Conservation (phyloP, 2,113 vertebrate genomes). For the Orthonyx spaldingii region DNA sequence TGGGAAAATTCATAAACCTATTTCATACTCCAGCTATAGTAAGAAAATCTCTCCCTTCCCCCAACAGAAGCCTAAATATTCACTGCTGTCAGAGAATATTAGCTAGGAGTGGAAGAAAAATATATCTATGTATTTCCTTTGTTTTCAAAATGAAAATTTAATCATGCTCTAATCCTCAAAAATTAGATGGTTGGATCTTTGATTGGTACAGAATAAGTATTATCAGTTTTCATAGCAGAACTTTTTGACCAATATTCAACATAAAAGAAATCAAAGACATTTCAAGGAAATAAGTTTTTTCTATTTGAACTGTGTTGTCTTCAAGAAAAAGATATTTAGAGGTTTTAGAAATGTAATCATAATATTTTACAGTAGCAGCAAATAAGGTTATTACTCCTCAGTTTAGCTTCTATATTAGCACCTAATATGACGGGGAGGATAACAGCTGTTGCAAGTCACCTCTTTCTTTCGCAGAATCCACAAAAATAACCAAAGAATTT, state of each 20-base stretch:
- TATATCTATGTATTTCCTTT: background rate
- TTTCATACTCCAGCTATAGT: background rate
- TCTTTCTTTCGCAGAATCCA: background rate
- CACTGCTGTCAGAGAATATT: background rate
- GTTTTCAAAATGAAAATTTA: background rate
- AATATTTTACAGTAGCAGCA: background rate
- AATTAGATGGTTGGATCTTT: background rate
- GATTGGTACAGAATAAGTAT: background rate
- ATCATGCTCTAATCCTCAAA: background rate
- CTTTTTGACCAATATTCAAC: background rate
- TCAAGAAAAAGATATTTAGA: background rate
- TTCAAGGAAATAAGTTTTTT: background rate
- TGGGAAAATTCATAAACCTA: background rate
- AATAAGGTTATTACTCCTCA: background rate
- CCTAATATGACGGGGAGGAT: background rate
- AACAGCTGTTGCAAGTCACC: background rate
- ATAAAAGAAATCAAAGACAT: background rate
- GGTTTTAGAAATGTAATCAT: background rate
- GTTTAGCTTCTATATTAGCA: background rate
- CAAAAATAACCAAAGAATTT: background rate
- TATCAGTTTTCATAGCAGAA: background rate
- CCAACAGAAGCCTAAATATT: background rate
- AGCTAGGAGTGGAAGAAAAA: background rate
- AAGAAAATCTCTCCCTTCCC: background rate
- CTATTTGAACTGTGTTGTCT: background rate